Conservation (phyloP, 53 echinoderm and acorn worm genomes). For the Antedon mediterranea region DNA sequence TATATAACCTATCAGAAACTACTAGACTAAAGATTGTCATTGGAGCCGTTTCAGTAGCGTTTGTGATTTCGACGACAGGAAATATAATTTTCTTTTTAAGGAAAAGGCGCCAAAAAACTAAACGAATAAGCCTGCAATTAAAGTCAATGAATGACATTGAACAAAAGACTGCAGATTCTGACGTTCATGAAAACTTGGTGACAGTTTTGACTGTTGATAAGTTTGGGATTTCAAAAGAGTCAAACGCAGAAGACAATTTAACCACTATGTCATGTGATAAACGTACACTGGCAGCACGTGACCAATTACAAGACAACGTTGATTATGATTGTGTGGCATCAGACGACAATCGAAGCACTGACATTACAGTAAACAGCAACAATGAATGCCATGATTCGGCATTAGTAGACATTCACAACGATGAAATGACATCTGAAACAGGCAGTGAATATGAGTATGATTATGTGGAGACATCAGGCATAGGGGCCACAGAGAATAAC, state of each 20-base stretch:
- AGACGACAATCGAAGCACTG: too few relatives aligned
- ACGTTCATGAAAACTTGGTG: background rate
- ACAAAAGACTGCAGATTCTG: background rate
- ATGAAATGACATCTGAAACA: too few relatives aligned
- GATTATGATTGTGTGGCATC: too few relatives aligned
- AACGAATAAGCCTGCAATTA: background rate
- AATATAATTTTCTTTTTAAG: background rate
- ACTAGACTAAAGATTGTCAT: background rate
- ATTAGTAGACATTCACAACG: too few relatives aligned
- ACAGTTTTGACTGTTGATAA: background rate
- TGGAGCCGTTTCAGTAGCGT: background rate
- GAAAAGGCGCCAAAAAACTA: background rate
- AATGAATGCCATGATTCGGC: too few relatives aligned
- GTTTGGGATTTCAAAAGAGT: background rate
- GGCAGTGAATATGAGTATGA: too few relatives aligned
- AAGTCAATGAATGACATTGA: background rate
- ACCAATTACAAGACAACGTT: too few relatives aligned
- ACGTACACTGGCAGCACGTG: background rate
- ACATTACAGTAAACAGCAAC: too few relatives aligned
- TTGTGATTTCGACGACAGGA: background rate
- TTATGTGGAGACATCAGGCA: too few relatives aligned
- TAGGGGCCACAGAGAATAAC: too few relatives aligned
- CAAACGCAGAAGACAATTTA: background rate
- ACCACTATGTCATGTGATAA: background rate
- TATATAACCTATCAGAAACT: background rate